These are phyloP conservation scores for Trigoniulus corallinus DNA, from an alignment of 1,140 invertebrate genomes.

Conservation along the genomic window DNA sequence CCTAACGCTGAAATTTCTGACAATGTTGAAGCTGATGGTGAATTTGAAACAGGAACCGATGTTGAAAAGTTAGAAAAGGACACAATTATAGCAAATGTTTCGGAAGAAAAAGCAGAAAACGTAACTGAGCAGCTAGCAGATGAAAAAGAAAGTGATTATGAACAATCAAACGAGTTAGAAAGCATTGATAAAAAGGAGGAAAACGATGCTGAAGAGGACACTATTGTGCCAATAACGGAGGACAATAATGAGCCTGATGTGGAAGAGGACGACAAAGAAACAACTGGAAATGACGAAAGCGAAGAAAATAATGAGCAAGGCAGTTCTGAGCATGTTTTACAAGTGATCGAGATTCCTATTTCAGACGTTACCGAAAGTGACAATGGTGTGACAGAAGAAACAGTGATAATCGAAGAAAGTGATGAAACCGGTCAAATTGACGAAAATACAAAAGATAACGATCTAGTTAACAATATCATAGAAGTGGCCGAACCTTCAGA, in stretches of 20 bases:
- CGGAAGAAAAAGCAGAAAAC: background rate
- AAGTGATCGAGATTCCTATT: no score
- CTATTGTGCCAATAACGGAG: background rate
- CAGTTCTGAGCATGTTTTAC: no score
- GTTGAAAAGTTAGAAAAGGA: background rate
- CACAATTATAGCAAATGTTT: no score
- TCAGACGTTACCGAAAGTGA: no score
- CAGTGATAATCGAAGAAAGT: no score
- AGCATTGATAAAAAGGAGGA: background rate
- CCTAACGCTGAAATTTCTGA: background rate
- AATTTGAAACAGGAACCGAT: background rate
- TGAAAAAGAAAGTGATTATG: background rate
- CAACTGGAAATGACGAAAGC: background rate
- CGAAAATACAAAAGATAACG: no score
- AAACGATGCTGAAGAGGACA: no score
- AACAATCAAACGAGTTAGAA: background rate
- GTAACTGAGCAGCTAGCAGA: background rate
- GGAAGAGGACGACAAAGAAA: background rate
- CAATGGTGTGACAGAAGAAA: no score
- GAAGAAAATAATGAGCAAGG: background rate
- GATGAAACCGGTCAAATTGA: no score
- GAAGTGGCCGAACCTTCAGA: background rate
- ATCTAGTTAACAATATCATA: no score
- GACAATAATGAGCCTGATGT: background rate
- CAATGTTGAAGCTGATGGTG: background rate